These are phyloP conservation scores for Agrochola macilenta DNA, from an alignment of 2,888 invertebrate genomes.

Conservation along the genomic window DNA sequence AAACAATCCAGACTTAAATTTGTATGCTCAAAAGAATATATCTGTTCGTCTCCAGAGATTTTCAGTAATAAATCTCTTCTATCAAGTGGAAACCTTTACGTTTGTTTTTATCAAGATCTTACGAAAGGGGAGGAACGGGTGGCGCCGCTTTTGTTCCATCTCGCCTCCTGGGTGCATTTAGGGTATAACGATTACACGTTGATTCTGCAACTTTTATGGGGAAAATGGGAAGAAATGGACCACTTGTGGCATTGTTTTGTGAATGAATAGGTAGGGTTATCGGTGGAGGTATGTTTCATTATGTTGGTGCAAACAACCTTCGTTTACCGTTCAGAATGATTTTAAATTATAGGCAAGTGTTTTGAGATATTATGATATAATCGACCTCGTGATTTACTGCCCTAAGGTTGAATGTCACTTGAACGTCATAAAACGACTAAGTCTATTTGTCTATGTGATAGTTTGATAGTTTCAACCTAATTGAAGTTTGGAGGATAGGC, in stretches of 20 bases:
- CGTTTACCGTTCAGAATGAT: background rate
- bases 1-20: conserved; percentile 68
- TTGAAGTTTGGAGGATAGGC: too few relatives aligned
- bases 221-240: conserved; percentile 50
- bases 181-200: conserved; percentile 62
- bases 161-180: conserved; percentile 74
- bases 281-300: conserved; percentile 28
- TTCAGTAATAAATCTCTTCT: conserved; percentile 83
- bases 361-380: background rate
- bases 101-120: conserved; percentile 83
- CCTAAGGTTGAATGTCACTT: too few relatives aligned
- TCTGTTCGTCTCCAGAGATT: conserved; percentile 80
- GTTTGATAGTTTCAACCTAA: too few relatives aligned
- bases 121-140: conserved; percentile 58
- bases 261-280: conserved; percentile 53
- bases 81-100: conserved; percentile 77
- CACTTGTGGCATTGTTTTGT: conserved; percentile 60
- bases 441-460: too few relatives aligned
- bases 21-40: conserved; percentile 81
- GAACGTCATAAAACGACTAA: too few relatives aligned
- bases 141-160: conserved; percentile 66
- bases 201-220: conserved; percentile 64
- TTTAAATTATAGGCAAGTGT: conserved; percentile 8
- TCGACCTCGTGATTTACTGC: background rate
- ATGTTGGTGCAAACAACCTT: background rate